These are phyloP conservation scores for Biston betularia DNA, from an alignment of 2,888 invertebrate species.

Conservation along the genomic window DNA sequence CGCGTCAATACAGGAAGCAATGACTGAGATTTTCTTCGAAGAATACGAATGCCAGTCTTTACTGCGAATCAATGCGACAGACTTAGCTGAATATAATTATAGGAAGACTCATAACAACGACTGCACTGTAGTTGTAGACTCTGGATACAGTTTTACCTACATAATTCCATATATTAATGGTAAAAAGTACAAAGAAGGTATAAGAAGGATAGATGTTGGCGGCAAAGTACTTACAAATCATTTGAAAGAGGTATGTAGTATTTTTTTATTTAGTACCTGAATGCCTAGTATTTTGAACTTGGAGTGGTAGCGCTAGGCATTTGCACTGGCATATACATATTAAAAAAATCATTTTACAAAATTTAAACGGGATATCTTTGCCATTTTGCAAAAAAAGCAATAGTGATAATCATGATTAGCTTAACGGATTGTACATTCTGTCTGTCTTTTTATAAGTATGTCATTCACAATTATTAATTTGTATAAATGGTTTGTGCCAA, in stretches of 20 bases:
- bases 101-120: constrained; percentile 83
- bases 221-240: constrained; percentile 99
- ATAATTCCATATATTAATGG: constrained; percentile 96
- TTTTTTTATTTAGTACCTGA: no score
- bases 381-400: no score
- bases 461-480: no score
- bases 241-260: constrained; percentile 92
- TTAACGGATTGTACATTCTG: no score
- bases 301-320: no score
- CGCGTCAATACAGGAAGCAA: constrained; percentile 95
- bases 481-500: no score
- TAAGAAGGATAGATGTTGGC: constrained; percentile 96
- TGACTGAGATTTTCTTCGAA: constrained; percentile 98
- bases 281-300: no score
- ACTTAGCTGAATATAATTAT: constrained; percentile 91
- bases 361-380: no score
- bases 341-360: no score
- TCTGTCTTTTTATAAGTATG: no score
- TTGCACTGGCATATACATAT: no score
- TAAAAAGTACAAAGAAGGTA: constrained; percentile 88
- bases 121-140: constrained; percentile 95
- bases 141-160: constrained; percentile 98
- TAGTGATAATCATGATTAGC: no score
- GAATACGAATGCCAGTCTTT: constrained; percentile 97
- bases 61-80: constrained; percentile 92